Conservation (phyloP, 92 coral and sea anemone genomes). For the Parazoanthus atlanticus region DNA sequence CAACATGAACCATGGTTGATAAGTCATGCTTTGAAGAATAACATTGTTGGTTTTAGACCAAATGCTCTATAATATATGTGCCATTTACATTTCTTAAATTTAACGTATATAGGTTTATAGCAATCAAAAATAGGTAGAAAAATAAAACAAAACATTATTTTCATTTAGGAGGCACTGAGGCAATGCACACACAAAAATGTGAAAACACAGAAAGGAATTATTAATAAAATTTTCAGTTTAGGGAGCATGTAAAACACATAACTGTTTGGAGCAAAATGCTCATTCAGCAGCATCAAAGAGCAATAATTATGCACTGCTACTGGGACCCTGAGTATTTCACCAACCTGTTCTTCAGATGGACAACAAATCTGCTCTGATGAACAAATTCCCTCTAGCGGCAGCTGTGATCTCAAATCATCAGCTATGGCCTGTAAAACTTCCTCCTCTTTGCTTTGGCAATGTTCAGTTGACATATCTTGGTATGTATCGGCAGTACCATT, state of each 20-base stretch:
- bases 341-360: conserved; percentile 50
- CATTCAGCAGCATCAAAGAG: neutral
- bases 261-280: neutral
- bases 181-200: neutral
- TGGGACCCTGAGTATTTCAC: neutral
- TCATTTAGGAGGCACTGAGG: neutral
- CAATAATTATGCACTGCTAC: neutral
- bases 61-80: too few relatives aligned
- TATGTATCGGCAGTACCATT: neutral
- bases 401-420: conserved; percentile 59
- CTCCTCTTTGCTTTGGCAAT: conserved; percentile 43
- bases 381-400: conserved; percentile 62
- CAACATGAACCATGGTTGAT: conserved; percentile 72
- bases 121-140: neutral
- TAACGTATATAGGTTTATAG: too few relatives aligned
- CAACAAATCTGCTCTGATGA: conserved; percentile 58
- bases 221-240: too few relatives aligned
- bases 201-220: too few relatives aligned
- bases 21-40: conserved; percentile 53
- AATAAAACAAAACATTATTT: too few relatives aligned
- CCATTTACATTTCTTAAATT: too few relatives aligned
- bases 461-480: neutral
- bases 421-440: conserved; percentile 58
- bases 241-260: too few relatives aligned
- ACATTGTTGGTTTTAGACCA: neutral